These are phyloP conservation scores for Brienomyrus longianalis DNA, from an alignment of 2,113 vertebrate species.

Conservation along the genomic window DNA sequence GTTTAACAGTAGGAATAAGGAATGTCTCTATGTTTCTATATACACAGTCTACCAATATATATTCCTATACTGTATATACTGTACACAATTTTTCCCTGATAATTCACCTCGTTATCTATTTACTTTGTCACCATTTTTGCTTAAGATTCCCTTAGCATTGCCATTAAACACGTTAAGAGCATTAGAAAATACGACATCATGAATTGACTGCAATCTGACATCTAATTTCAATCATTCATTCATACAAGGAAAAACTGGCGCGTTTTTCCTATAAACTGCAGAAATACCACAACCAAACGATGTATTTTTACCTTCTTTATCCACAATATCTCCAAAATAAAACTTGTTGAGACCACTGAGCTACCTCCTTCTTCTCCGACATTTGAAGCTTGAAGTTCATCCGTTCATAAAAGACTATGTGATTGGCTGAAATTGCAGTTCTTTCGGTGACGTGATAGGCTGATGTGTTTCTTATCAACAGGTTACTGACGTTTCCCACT, in stretches of 20 bases:
- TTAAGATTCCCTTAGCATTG: not conserved
- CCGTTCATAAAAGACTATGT: not conserved
- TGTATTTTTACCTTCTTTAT: too few species aligned
- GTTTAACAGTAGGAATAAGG: not conserved
- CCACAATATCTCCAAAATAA: not conserved
- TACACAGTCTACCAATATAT: too few species aligned
- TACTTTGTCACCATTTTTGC: not conserved
- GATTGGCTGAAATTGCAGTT: not conserved
- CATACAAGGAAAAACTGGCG: not conserved
- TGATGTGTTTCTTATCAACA: not conserved
- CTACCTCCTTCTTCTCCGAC: not conserved
- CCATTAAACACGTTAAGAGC: not conserved
- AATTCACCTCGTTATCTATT: not conserved
- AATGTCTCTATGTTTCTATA: too few species aligned
- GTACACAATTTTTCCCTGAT: not conserved
- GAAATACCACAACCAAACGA: not conserved
- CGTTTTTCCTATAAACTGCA: not conserved
- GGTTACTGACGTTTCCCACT: not conserved
- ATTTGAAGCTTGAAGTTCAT: not conserved
- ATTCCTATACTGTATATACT: too few species aligned
- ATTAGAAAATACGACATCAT: not conserved
- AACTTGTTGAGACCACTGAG: not conserved
- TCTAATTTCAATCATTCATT: not conserved
- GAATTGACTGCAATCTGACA: not conserved
- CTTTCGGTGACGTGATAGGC: not conserved